Evolutionary conservation across 2,888 invertebrate species (phyloP).

Genomic region (Agonum fuliginosum): DNA sequence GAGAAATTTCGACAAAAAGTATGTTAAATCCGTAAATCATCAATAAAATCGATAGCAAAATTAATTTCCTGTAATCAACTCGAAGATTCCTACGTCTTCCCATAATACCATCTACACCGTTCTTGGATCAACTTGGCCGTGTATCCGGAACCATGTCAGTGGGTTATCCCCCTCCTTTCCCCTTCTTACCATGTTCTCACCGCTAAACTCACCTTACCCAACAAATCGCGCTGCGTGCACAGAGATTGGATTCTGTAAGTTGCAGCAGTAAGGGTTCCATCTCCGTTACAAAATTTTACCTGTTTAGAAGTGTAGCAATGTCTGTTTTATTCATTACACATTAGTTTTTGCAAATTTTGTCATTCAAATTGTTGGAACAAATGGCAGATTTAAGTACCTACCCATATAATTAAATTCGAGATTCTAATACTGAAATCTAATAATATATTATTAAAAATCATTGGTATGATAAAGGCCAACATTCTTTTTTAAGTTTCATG

Average conservation of each 20-base stretch:
- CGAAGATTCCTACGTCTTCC: constrained; percentile 1
- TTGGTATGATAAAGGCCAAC: no score
- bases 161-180: not conserved
- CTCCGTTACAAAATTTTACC: no score
- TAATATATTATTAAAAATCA: no score
- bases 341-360: no score
- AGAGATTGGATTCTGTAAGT: constrained; percentile 1
- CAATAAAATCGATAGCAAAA: constrained; percentile 15
- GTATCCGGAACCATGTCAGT: constrained; percentile 43
- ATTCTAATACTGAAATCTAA: no score
- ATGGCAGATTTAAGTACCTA: no score
- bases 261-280: not conserved
- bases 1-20: not conserved
- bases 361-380: no score
- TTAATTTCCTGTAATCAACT: constrained; percentile 19
- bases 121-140: constrained; percentile 27
- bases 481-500: no score
- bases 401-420: no score
- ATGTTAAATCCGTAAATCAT: constrained; percentile 14
- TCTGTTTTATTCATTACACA: no score
- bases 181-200: not conserved
- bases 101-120: constrained; percentile 15
- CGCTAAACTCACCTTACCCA: constrained; percentile 20
- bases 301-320: no score
- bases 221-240: constrained; percentile 23